Conservation (phyloP, 2,113 vertebrate genomes). For the Danio rerio region DNA sequence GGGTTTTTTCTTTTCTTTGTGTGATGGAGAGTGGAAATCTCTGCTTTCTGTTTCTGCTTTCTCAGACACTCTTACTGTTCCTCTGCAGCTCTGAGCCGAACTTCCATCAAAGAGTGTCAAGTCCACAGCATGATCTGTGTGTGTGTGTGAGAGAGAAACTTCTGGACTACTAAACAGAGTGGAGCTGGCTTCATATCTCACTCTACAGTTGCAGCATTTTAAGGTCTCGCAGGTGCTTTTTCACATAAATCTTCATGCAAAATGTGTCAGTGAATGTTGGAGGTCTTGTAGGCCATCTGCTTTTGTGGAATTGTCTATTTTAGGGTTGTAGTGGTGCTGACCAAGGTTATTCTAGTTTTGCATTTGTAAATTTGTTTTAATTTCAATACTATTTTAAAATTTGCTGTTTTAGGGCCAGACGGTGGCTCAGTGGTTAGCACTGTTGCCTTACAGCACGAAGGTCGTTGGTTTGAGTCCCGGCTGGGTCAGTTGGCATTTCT, state of each 20-base stretch:
- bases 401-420: too few species aligned
- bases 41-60: slow-evolving; percentile 14
- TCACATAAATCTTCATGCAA: not conserved
- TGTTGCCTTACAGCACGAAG: too few species aligned
- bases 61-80: slow-evolving; percentile 8
- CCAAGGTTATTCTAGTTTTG: not conserved
- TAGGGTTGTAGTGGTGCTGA: not conserved
- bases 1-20: slow-evolving; percentile 21
- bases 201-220: not conserved
- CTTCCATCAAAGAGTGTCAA: slow-evolving; percentile 18
- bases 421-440: too few species aligned
- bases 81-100: slow-evolving; percentile 22
- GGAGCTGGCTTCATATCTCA: not conserved
- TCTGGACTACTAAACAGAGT: slow-evolving; percentile 5
- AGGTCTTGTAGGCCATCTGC: not conserved
- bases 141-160: not conserved
- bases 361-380: not conserved
- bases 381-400: too few species aligned
- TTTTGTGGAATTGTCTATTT: not conserved
- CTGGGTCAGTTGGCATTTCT: too few species aligned
- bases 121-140: not conserved
- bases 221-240: not conserved
- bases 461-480: too few species aligned
- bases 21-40: slow-evolving; percentile 20
- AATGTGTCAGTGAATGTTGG: not conserved